phyloP scores from a whole-genome alignment of 35 echinoderm and acorn worm species.

The Hemicentrotus pulcherrimus region DNA sequence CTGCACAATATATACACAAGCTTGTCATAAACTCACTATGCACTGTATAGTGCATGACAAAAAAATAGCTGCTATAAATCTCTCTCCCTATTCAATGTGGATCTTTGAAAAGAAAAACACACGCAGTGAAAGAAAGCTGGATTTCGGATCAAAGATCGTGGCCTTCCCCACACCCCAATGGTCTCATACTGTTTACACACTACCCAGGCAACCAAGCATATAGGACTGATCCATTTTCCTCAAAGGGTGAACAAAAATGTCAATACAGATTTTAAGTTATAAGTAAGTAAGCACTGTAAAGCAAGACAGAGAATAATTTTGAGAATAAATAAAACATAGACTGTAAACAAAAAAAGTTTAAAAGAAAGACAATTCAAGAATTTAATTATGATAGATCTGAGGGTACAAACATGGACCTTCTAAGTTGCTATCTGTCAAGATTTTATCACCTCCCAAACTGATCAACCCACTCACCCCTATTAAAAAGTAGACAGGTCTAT shows the following conservation, averaged over 20 bases:
- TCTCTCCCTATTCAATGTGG: background rate
- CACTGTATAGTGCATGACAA: background rate
- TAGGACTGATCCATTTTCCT: slow-evolving; percentile 23
- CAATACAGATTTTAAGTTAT: background rate
- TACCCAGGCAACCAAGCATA: slow-evolving; percentile 43
- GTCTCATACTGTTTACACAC: slow-evolving; percentile 30
- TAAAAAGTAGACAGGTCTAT: background rate
- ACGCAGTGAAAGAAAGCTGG: slow-evolving; percentile 22
- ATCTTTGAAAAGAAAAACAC: background rate
- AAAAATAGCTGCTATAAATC: background rate
- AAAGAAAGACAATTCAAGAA: too few species aligned
- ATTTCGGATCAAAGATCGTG: background rate
- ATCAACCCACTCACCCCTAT: background rate
- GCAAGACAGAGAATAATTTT: too few species aligned
- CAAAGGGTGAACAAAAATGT: background rate
- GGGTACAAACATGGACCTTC: too few species aligned
- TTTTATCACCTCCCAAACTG: background rate
- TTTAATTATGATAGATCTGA: too few species aligned
- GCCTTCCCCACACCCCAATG: background rate
- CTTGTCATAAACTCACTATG: background rate
- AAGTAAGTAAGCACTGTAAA: too few species aligned
- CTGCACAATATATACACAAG: background rate
- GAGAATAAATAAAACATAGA: too few species aligned
- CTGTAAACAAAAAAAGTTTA: too few species aligned
- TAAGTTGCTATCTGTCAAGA: background rate